Conservation (phyloP, 2,888 invertebrate genomes). For the Drosophila colorata region DNA sequence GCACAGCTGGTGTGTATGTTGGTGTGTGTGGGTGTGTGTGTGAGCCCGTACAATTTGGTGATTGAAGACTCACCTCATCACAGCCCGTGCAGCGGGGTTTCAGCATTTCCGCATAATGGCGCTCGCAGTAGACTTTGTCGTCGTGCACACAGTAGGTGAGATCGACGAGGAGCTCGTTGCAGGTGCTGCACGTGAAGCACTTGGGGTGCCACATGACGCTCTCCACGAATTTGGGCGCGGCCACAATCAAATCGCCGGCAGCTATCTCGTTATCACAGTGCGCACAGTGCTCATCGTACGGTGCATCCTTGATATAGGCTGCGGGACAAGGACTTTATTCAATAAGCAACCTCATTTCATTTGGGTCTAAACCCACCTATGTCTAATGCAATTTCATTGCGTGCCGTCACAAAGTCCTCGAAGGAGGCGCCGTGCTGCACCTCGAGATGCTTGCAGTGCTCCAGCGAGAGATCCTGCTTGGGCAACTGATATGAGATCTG, state of each 20-base stretch:
- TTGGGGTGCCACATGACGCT: slow-evolving; percentile 94
- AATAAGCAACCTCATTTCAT: not conserved
- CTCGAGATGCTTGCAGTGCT: slow-evolving; percentile 95
- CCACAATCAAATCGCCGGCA: slow-evolving; percentile 93
- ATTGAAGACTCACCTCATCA: slow-evolving; percentile 93
- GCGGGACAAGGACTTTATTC: not conserved
- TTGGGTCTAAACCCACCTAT: slow-evolving; percentile 88
- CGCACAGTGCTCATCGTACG: slow-evolving; percentile 90
- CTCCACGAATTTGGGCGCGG: slow-evolving; percentile 93
- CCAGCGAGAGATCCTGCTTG: slow-evolving; percentile 95
- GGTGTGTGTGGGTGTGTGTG: slow-evolving; percentile 3
- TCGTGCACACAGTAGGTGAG: slow-evolving; percentile 97
- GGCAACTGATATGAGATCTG: slow-evolving; percentile 96
- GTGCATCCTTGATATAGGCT: slow-evolving; percentile 88
- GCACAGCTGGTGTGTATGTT: slow-evolving; percentile 17
- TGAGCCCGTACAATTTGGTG: slow-evolving; percentile 31
- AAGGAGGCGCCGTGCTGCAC: slow-evolving; percentile 91
- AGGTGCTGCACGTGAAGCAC: slow-evolving; percentile 95
- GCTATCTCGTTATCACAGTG: slow-evolving; percentile 93
- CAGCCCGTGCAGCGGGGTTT: slow-evolving; percentile 98
- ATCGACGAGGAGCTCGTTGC: slow-evolving; percentile 97
- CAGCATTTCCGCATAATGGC: slow-evolving; percentile 98
- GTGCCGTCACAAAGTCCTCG: slow-evolving; percentile 96
- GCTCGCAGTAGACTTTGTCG: slow-evolving; percentile 94
- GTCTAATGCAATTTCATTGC: slow-evolving; percentile 98